Evolutionary conservation across 2,888 invertebrate species (phyloP), one percentile per base, ranked within the genome.

Genomic region (Eristalis intricaria): DNA sequence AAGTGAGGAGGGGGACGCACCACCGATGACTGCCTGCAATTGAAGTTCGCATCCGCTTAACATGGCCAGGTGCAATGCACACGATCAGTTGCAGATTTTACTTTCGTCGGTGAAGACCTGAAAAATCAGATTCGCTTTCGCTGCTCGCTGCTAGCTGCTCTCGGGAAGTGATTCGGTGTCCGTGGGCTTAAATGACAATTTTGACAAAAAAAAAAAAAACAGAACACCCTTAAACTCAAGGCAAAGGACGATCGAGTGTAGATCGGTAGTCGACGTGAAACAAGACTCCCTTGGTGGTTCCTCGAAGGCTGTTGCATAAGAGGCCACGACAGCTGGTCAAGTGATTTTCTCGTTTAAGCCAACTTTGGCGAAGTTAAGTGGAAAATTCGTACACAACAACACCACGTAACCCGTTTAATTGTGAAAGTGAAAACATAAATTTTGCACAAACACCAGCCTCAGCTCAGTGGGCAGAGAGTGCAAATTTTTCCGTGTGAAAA

Each of bases 71-170:
- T 79, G 86, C 86, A 87, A 83, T 90, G 90, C 89, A 90, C 91
- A 90, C 91, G 92, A 91, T 92, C 92, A 92, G 93, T 92, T 91
- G 92, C 92, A 91, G 91, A 91, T 92, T 92, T 92, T 92, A 92
- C 93, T 92, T 93, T 92, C 92, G 92, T 92, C 91, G 91, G 90
- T 90, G 89, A 91, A 91, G 93, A 85, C 84, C 73, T 83, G 66
- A 19, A 77, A 68, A 80, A 71, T 69, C 69, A 81, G 63, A 78
- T 75, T 87, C 75, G 86, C 78, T 87, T 87, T 83, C 75, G 71
- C 68, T 82, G 43, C 22, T 58, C 63, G 32, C 5, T 32, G 43
- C 22, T 58, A 50, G 32, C 5, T 32, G 7, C 8, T 4, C 5
- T 10, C 26, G 26, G 5, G 26, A 58, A 66, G 3, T 32, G 22